Evolutionary conservation across 2,113 vertebrate species (phyloP), one percentile per base, ranked within the genome.

Genomic region (Calyptommatus sinebrachiatus): DNA sequence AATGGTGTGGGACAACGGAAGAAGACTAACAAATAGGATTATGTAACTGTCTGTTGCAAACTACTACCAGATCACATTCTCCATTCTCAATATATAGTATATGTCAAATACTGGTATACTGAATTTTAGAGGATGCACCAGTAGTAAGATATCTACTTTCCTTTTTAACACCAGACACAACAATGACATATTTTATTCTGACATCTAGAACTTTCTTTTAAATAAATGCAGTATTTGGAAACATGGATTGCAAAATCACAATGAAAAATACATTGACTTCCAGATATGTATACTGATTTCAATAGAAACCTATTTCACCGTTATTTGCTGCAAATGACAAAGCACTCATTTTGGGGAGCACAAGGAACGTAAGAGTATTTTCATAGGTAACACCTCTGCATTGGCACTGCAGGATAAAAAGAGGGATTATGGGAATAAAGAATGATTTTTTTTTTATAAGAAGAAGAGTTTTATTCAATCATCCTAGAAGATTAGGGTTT

Each of bases 11-110:
- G 66, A 75, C 66, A 48, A 26, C 69, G 50, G 65, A 60, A 75
- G 67, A 70, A 78, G 1, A 21, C 50, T 70, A 53, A 78, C 67
- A 81, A 75, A 81, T 35, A 81, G 65, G 79, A 75, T 81, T 81
- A 81, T 61, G 63, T 63, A 81, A 75, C 72, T 71, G 75, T 81
- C 63, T 81, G 72, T 81, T 81, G 63, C 50, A 81, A 74, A 66
- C 79, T 7, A 7, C n/a, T n/a, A 81, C 10, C 63, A 81, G 65
- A 75, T 81, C 65, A 75, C 60, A 68, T 75, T 73, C 62, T 75
- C 63, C 31, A 48, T 69, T 81, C 72, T 75, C 31, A 29, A 65
- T 67, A 66, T 35, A 28, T 48, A 53, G 41, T 29, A 65, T 73
- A 63, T 75, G 61, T 69, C 79, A 74, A 81, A 81, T 68, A 20